These are phyloP conservation scores for Andrena cerasifolii DNA, from an alignment of 1,140 invertebrate species.

Conservation along the genomic window DNA sequence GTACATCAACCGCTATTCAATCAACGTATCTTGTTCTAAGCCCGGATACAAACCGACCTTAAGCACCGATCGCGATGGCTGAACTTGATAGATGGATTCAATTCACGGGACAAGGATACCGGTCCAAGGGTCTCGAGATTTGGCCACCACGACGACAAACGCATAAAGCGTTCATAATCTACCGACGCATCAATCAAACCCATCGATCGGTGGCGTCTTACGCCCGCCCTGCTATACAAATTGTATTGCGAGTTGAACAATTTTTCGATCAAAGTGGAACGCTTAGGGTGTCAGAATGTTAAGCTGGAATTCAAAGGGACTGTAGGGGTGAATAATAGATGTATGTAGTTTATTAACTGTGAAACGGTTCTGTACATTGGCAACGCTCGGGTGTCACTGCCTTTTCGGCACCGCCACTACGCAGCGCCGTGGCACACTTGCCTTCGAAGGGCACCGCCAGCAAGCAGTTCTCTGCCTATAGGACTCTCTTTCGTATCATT, in stretches of 20 bases:
- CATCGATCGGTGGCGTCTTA: slow-evolving; percentile 31
- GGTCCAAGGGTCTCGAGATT: slow-evolving; percentile 60
- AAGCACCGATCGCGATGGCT: slow-evolving; percentile 73
- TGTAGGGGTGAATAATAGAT: no score
- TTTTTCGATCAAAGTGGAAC: not conserved
- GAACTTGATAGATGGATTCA: slow-evolving; percentile 74
- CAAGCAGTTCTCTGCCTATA: no score
- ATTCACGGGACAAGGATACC: slow-evolving; percentile 67
- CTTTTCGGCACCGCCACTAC: no score
- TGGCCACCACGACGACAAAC: slow-evolving; percentile 50
- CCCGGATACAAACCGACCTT: slow-evolving; percentile 71
- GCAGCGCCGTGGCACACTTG: no score
- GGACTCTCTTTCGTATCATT: no score
- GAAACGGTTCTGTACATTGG: no score
- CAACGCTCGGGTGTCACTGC: no score
- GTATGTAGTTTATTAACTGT: no score
- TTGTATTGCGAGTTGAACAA: not conserved
- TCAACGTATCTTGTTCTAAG: slow-evolving; percentile 77
- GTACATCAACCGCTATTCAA: slow-evolving; percentile 75
- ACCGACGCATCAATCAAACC: slow-evolving; percentile 55
- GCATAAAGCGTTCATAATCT: slow-evolving; percentile 65
- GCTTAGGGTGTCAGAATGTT: no score
- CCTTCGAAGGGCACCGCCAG: no score
- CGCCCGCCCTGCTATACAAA: not conserved
- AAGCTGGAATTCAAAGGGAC: no score